These are phyloP conservation scores for Alethe diademata DNA, from an alignment of 2,113 vertebrate genomes.

Conservation along the genomic window DNA sequence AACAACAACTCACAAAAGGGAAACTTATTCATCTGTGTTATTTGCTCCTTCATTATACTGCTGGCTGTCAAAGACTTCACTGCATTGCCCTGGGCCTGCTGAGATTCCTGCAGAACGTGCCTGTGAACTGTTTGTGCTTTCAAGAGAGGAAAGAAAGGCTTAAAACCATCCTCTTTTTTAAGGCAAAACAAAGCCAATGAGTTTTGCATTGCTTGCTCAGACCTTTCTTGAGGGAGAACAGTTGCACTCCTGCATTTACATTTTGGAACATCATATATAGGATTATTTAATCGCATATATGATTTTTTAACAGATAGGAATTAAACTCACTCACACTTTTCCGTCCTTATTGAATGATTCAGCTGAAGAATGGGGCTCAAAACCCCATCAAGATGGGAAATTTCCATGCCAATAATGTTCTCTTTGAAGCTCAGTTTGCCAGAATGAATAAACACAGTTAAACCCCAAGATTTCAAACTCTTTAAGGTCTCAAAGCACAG, in stretches of 20 bases:
- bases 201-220: background rate
- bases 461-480: background rate
- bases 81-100: background rate
- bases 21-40: slow-evolving; percentile 4
- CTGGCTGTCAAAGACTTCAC: slow-evolving; percentile 10
- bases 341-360: background rate
- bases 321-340: background rate
- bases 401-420: background rate
- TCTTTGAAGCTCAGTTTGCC: background rate
- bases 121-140: background rate
- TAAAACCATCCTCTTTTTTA: background rate
- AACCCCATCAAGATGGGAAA: background rate
- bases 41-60: slow-evolving; percentile 20
- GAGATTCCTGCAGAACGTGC: background rate
- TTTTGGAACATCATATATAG: background rate
- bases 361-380: background rate
- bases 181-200: background rate
- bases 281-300: background rate
- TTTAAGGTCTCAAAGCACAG: background rate
- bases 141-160: background rate
- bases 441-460: background rate
- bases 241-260: background rate
- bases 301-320: rapidly evolving
- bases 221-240: background rate
- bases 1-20: background rate